Conservation (phyloP, 2,888 invertebrate species). For the Eurytoma adleriae region DNA sequence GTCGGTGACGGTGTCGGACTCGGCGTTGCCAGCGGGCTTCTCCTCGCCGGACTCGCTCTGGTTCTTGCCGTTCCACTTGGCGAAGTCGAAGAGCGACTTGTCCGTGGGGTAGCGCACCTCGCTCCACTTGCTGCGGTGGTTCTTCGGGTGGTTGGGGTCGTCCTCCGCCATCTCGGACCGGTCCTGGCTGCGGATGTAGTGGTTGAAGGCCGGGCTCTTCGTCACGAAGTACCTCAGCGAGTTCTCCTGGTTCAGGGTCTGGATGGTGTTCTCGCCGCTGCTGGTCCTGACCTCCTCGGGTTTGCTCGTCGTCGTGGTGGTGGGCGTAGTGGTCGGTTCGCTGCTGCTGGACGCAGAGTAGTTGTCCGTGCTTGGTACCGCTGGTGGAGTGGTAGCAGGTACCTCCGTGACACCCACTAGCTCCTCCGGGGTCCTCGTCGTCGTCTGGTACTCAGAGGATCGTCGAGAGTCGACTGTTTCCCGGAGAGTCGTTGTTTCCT, state of each 20-base stretch:
- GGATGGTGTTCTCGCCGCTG: conserved; percentile 71
- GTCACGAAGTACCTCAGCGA: conserved; percentile 61
- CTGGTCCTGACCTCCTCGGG: conserved; percentile 71
- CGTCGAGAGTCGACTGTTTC: conserved; percentile 53
- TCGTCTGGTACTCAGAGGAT: conserved; percentile 38
- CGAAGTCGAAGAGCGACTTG: conserved; percentile 59
- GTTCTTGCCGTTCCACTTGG: conserved; percentile 59
- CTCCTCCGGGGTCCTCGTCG: conserved; percentile 25
- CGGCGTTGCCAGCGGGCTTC: neutral
- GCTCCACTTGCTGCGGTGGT: conserved; percentile 71
- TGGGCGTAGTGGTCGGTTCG: conserved; percentile 46
- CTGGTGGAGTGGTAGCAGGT: conserved; percentile 14
- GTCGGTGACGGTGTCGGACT: conserved; percentile 66
- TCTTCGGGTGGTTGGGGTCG: conserved; percentile 69
- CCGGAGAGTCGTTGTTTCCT: conserved; percentile 11
- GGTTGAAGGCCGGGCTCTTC: conserved; percentile 61
- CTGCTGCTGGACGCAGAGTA: neutral
- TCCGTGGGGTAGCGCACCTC: conserved; percentile 68
- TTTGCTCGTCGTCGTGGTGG: conserved; percentile 68
- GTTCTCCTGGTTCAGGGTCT: conserved; percentile 56
- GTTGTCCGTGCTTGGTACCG: conserved; percentile 11
- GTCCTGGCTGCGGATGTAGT: conserved; percentile 65
- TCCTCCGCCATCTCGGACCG: conserved; percentile 63
- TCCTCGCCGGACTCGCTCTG: conserved; percentile 7
- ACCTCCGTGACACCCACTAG: conserved; percentile 30